Base-by-base conservation (phyloP, 2,113 vertebrate genomes). In the Callorhinus ursinus region DNA sequence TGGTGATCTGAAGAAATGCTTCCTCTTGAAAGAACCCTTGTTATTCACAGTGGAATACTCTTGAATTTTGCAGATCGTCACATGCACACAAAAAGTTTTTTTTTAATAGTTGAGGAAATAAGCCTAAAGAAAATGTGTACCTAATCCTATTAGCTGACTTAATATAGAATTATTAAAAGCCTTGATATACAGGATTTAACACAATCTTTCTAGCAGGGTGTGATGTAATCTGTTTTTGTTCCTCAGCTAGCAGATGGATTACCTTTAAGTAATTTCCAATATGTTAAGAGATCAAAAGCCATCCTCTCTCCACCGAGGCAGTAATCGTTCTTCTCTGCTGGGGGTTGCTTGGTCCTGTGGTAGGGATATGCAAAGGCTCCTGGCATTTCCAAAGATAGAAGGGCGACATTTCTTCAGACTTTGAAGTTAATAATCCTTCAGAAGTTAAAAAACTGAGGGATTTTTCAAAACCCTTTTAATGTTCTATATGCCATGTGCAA, bases 371-470 rank as follows among this genome's bases (percentile, higher is more conserved):
- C 99, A 99, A 96, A 99, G 99, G 98, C 99, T 99, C 98, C 98
- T 99, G 99, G 99, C 99, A 99, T 99, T 99, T 99, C 99, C 99
- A 99, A 99, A 99, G 99, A 99, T 99, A 99, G 99, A 99, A 99
- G 98, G 99, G 98, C 98, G 99, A 99, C 99, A 99, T 99, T 99
- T 99, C 99, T 99, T 99, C 98, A 99, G 98, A 99, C 99, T 99
- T 99, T 99, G 99, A 99, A 99, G 99, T 99, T 99, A 99, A 99
- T 99, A 99, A 99, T 99, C 99, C 99, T 99, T 99, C 98, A 99
- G 99, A 99, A 99, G 99, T 99, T 99, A 98, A 98, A 98, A 99
- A 99, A 99, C 98, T 98, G 98, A 98, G 97, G 98, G 98, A 96
- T 96, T 99, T 99, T 99, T 98, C 96, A 97, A 98, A 98, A 98